Evolutionary conservation across 2,797 vertebrate species (phyloP).

Genomic region (Vultur gryphus): DNA sequence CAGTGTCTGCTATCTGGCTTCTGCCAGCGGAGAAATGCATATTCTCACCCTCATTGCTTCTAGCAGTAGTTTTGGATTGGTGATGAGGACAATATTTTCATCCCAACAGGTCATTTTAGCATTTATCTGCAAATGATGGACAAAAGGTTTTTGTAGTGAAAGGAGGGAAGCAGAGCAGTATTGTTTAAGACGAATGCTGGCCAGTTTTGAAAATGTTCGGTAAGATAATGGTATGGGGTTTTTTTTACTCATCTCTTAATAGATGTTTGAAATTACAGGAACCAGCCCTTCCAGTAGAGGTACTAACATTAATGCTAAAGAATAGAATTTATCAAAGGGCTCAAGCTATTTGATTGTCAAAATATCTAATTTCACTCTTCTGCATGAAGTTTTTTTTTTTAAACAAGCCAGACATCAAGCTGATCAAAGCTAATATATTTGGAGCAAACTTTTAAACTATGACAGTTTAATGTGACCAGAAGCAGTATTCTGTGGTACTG

Average conservation of each 20-base stretch:
- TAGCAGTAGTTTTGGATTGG: background rate
- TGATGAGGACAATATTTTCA: background rate
- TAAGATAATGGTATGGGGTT: rapidly evolving
- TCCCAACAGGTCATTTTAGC: background rate
- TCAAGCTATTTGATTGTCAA: background rate
- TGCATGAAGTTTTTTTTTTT: background rate
- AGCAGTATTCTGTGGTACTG: background rate
- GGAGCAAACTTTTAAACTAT: background rate
- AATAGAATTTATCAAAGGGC: background rate
- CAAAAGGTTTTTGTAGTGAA: background rate
- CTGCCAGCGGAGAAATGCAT: background rate
- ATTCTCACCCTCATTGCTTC: background rate
- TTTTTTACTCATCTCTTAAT: background rate
- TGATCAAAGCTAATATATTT: background rate
- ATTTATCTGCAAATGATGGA: background rate
- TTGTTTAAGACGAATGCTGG: background rate
- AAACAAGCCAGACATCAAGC: background rate
- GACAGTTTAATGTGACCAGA: background rate
- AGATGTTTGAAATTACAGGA: background rate
- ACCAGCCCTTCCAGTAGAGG: background rate
- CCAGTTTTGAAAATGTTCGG: background rate
- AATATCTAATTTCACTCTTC: background rate
- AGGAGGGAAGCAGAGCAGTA: background rate
- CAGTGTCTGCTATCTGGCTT: background rate
- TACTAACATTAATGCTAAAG: background rate